These are phyloP conservation scores for Bettongia penicillata DNA, from an alignment of 2,113 vertebrate species.

Conservation along the genomic window DNA sequence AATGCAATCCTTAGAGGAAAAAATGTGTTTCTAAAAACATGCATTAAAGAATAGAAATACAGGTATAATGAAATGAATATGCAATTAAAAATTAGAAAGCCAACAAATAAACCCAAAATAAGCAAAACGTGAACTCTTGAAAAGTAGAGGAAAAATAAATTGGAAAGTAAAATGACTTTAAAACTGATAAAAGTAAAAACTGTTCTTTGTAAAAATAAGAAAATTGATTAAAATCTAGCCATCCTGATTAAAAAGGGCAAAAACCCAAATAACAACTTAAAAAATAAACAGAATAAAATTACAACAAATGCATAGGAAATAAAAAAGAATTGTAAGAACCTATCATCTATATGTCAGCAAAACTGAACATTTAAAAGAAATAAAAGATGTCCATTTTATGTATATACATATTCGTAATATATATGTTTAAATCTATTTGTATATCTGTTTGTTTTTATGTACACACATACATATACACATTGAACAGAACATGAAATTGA, in stretches of 20 bases:
- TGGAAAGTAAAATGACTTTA: neutral
- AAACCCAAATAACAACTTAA: too few species aligned
- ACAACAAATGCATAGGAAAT: neutral
- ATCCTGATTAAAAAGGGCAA: too few species aligned
- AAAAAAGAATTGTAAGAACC: neutral
- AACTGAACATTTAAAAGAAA: neutral
- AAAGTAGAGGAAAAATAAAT: neutral
- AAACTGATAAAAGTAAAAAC: neutral
- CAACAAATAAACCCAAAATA: too few species aligned
- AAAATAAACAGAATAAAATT: too few species aligned
- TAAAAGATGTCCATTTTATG: neutral
- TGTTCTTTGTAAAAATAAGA: neutral
- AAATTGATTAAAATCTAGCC: neutral
- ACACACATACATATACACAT: neutral
- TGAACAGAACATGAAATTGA: neutral
- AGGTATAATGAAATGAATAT: too few species aligned
- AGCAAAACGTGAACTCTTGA: too few species aligned
- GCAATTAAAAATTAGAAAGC: too few species aligned
- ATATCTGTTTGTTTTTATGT: neutral
- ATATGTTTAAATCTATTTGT: neutral
- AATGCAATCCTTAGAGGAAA: too few species aligned
- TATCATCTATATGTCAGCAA: neutral
- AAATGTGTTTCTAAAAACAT: too few species aligned
- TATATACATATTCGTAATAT: too few species aligned
- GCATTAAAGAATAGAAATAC: too few species aligned